Conservation (phyloP, 2,797 vertebrate species). For the Diplodus sargus region DNA sequence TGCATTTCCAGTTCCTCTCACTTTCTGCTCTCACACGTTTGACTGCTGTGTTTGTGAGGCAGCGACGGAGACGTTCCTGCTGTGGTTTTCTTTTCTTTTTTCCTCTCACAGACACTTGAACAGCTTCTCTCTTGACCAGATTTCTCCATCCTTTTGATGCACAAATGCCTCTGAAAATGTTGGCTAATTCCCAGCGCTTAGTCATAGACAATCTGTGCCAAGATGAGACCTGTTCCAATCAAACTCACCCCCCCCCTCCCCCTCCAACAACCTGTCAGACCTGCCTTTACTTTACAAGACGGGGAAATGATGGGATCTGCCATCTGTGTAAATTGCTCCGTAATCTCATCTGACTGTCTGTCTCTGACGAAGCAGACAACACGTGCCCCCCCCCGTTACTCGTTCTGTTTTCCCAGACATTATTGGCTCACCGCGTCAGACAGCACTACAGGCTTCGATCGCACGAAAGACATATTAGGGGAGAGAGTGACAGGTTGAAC, state of each 20-base stretch:
- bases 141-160: slow-evolving; percentile 33
- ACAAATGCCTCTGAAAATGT: slow-evolving; percentile 55
- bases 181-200: slow-evolving; percentile 65
- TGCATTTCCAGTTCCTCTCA: slow-evolving; percentile 12
- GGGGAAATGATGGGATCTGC: slow-evolving; percentile 70
- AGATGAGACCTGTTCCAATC: slow-evolving; percentile 63
- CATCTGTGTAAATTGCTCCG: slow-evolving; percentile 74
- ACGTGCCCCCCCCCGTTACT: slow-evolving; percentile 20
- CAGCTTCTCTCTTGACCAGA: slow-evolving; percentile 13
- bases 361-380: slow-evolving; percentile 55
- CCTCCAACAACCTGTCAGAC: slow-evolving; percentile 56
- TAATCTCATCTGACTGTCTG: slow-evolving; percentile 73
- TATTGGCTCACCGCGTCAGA: slow-evolving; percentile 72
- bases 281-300: slow-evolving; percentile 67
- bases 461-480: slow-evolving; percentile 51
- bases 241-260: neutral
- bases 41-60: slow-evolving; percentile 26
- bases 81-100: slow-evolving; percentile 6
- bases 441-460: slow-evolving; percentile 51
- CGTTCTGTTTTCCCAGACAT: slow-evolving; percentile 52
- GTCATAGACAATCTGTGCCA: slow-evolving; percentile 66
- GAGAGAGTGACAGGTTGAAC: slow-evolving; percentile 57
- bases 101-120: slow-evolving; percentile 32
- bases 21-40: slow-evolving; percentile 12
- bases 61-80: slow-evolving; percentile 14